These are phyloP conservation scores for Thyatira batis DNA, from an alignment of 2,888 invertebrate genomes.

Conservation along the genomic window DNA sequence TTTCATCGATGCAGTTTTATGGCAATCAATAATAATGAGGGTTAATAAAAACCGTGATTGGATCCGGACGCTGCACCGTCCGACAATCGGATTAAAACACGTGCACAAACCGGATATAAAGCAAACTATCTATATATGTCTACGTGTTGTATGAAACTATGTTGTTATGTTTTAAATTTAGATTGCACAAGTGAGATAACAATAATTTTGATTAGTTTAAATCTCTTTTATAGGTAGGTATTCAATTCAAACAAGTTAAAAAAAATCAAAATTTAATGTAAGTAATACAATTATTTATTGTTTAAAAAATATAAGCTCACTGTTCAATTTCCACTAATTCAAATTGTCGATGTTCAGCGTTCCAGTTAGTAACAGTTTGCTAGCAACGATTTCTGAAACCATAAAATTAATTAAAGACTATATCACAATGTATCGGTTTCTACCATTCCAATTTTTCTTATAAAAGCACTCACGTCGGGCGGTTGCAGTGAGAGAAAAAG, in stretches of 20 bases:
- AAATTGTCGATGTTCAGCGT: not conserved
- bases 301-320: not conserved
- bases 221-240: not conserved
- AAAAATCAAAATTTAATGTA: too few relatives aligned
- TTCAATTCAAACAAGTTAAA: not conserved
- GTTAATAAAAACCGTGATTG: constrained; percentile 70
- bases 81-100: constrained; percentile 64
- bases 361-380: constrained; percentile 7
- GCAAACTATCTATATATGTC: constrained; percentile 3
- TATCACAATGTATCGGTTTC: constrained; percentile 30
- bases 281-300: not conserved
- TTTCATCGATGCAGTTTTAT: constrained; percentile 31
- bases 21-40: constrained; percentile 67
- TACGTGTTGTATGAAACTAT: not conserved
- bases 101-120: constrained; percentile 36
- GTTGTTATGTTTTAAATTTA: not conserved
- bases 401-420: constrained; percentile 36
- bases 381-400: constrained; percentile 16
- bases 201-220: not conserved
- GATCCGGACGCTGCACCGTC: constrained; percentile 42
- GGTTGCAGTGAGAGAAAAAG: constrained; percentile 51
- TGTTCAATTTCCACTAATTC: not conserved
- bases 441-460: constrained; percentile 46
- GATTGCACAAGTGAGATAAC: not conserved
- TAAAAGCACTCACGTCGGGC: constrained; percentile 47